Evolutionary conservation across 2,113 vertebrate genomes (phyloP).

Genomic region (Pollachius pollachius): DNA sequence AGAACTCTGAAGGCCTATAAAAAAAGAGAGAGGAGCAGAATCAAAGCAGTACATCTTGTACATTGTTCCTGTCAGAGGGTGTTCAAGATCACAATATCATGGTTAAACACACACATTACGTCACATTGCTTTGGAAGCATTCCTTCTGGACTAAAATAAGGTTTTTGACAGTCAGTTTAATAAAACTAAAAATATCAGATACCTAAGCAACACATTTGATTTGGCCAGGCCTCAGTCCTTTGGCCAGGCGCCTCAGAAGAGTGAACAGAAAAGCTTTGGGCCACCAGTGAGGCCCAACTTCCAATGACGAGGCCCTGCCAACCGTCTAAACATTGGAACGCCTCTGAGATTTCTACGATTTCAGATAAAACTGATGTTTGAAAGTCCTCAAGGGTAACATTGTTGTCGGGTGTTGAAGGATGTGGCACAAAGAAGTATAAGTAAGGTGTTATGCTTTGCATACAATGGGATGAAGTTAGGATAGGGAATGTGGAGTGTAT

Average conservation of each 20-base stretch:
- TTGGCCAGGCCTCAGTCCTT: not conserved
- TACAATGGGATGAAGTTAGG: constrained; percentile 42
- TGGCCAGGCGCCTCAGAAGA: not conserved
- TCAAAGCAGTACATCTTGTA: too few species aligned
- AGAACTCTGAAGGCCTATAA: too few species aligned
- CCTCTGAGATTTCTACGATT: constrained; percentile 16
- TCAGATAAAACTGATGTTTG: constrained; percentile 15
- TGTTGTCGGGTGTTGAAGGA: constrained; percentile 16
- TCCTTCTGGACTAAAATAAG: not conserved
- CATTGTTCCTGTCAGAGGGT: too few species aligned
- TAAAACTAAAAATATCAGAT: constrained; percentile 4
- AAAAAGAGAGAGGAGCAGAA: too few species aligned
- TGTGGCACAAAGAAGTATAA: not conserved
- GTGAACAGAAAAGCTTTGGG: not conserved
- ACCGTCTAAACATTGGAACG: constrained; percentile 10
- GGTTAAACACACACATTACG: too few species aligned
- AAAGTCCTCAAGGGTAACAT: constrained; percentile 19
- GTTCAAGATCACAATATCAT: too few species aligned
- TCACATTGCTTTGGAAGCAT: too few species aligned
- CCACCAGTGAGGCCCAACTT: not conserved
- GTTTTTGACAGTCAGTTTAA: not conserved
- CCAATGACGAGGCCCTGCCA: not conserved
- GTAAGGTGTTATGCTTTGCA: constrained; percentile 19
- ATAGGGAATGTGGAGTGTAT: constrained; percentile 14
- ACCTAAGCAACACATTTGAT: not conserved